phyloP scores from a whole-genome alignment of 2,797 vertebrate genomes.

The Poecilia picta region DNA sequence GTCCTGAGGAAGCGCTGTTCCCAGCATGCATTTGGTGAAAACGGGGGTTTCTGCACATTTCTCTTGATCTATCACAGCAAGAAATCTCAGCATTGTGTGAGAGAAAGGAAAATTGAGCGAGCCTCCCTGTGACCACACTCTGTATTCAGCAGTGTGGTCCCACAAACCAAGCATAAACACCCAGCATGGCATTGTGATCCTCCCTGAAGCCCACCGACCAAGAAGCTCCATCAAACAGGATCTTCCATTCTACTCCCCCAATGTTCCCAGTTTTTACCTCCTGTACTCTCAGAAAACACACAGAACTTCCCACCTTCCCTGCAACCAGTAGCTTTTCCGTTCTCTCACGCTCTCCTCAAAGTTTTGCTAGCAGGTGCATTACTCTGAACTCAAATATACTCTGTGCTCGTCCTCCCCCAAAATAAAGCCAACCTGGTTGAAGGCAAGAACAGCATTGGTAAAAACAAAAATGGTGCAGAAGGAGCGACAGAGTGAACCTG shows the following conservation, averaged over 20 bases:
- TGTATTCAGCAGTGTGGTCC: conserved; percentile 65
- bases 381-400: conserved; percentile 42
- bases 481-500: conserved; percentile 68
- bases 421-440: conserved; percentile 35
- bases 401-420: conserved; percentile 9
- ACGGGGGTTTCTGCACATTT: conserved; percentile 40
- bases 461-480: not conserved
- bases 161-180: conserved; percentile 71
- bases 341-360: conserved; percentile 53
- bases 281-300: conserved; percentile 40
- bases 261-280: conserved; percentile 36
- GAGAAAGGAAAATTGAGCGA: conserved; percentile 64
- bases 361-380: conserved; percentile 73
- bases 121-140: conserved; percentile 46
- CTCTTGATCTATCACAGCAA: conserved; percentile 33
- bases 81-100: conserved; percentile 41
- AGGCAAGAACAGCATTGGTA: conserved; percentile 44
- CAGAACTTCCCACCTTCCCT: conserved; percentile 32
- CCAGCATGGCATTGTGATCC: conserved; percentile 67
- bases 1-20: conserved; percentile 6
- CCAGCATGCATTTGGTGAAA: conserved; percentile 43
- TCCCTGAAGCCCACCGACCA: conserved; percentile 50
- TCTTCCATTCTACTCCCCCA: conserved; percentile 62
- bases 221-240: conserved; percentile 62
- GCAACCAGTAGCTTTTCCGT: conserved; percentile 39